phyloP scores from a whole-genome alignment of 1,140 invertebrate species.

The Drosophila baimaii region DNA sequence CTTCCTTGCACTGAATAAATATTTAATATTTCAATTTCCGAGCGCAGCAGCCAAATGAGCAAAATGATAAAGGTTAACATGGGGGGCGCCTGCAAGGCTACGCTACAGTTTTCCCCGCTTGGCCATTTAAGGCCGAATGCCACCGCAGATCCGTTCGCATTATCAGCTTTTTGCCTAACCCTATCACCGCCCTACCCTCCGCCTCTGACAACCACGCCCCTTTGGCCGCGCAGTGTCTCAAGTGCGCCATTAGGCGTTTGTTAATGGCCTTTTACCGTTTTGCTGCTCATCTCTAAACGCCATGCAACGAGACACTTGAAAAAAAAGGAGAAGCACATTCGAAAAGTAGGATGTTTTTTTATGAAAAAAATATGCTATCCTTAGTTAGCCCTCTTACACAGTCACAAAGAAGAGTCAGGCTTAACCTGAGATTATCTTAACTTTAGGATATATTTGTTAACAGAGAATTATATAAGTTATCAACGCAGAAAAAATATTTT shows the following conservation, averaged over 20 bases:
- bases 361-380: background rate
- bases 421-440: background rate
- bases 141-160: slow-evolving; percentile 51
- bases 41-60: slow-evolving; percentile 10
- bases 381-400: background rate
- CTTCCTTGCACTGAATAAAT: slow-evolving; percentile 69
- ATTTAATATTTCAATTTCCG: slow-evolving; percentile 78
- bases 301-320: slow-evolving; percentile 53
- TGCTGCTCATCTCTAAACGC: slow-evolving; percentile 51
- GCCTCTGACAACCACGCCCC: slow-evolving; percentile 24
- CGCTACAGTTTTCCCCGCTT: slow-evolving; percentile 39
- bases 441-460: no score
- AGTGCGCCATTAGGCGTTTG: slow-evolving; percentile 78
- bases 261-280: slow-evolving; percentile 78
- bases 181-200: slow-evolving; percentile 10
- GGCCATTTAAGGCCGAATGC: slow-evolving; percentile 55
- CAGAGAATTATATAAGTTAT: no score
- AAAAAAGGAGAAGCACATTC: background rate
- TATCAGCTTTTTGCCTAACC: slow-evolving; percentile 64
- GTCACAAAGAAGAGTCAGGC: no score
- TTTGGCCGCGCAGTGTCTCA: slow-evolving; percentile 55
- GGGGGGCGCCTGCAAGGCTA: background rate
- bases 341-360: background rate
- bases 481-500: no score
- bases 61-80: slow-evolving; percentile 2